A percentile compares a stretch with the other conserved stretches of the same genome.
These are phyloP conservation scores for Prosopocoilus inquinatus DNA, from an alignment of 2,888 invertebrate species.

Conservation along the genomic window DNA sequence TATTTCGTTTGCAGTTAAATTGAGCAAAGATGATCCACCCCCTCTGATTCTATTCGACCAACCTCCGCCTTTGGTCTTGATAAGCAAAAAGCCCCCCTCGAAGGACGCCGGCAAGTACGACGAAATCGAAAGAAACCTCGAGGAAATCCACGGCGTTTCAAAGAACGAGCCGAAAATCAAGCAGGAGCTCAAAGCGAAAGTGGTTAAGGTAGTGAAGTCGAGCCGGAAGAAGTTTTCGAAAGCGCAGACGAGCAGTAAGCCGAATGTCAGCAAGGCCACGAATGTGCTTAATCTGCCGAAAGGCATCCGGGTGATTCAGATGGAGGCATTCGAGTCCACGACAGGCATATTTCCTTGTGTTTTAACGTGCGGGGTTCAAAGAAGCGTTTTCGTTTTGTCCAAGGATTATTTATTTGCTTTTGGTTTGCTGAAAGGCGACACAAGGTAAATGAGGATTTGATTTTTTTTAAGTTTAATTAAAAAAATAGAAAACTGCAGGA, in stretches of 20 bases:
- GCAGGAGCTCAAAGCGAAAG: slow-evolving; percentile 19
- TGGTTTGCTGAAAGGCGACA: slow-evolving; percentile 36
- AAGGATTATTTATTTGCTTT: slow-evolving; percentile 42
- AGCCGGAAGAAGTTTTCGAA: neutral
- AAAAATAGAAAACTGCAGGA: no score
- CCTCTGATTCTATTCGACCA: neutral
- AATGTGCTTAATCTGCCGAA: slow-evolving; percentile 28
- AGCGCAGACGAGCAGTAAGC: slow-evolving; percentile 4
- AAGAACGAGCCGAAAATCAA: slow-evolving; percentile 15
- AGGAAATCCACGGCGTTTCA: neutral
- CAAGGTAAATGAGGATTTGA: slow-evolving; percentile 28
- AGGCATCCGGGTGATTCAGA: slow-evolving; percentile 27
- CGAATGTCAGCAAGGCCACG: slow-evolving; percentile 16
- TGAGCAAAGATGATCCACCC: neutral
- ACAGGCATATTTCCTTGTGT: slow-evolving; percentile 32
- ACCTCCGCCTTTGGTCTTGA: neutral
- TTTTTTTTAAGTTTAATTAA: neutral
- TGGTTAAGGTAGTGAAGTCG: slow-evolving; percentile 9
- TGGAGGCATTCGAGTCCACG: slow-evolving; percentile 28
- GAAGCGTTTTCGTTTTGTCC: slow-evolving; percentile 34
- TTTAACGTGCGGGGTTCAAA: slow-evolving; percentile 32
- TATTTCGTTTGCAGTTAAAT: neutral
- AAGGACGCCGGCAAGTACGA: slow-evolving; percentile 9
- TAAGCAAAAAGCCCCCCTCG: neutral
- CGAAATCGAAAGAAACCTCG: slow-evolving; percentile 20